phyloP scores from a whole-genome alignment of 2,797 vertebrate species.

The Malacoraja senta region DNA sequence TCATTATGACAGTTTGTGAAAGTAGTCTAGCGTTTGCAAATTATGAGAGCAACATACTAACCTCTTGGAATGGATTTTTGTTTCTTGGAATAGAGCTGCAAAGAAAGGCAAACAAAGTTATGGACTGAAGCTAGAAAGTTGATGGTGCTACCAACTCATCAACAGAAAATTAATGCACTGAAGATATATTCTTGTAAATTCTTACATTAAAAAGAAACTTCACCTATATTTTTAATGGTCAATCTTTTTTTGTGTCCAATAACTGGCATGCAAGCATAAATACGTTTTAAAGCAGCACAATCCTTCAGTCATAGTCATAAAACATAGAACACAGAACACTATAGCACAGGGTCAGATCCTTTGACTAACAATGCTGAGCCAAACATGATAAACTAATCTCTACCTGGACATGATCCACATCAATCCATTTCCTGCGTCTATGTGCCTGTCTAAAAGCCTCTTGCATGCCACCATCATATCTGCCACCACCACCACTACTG shows the following conservation, averaged over 20 bases:
- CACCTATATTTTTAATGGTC: background rate
- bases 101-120: conserved; percentile 45
- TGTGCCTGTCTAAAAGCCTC: too few species aligned
- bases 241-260: background rate
- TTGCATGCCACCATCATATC: too few species aligned
- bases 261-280: background rate
- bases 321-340: too few species aligned
- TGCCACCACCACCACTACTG: too few species aligned
- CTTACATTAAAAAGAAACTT: background rate
- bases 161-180: background rate
- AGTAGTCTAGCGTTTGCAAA: background rate
- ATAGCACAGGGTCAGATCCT: too few species aligned
- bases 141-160: background rate
- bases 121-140: background rate
- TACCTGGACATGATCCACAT: too few species aligned
- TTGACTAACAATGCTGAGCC: too few species aligned
- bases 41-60: conserved; percentile 50
- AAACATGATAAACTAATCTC: too few species aligned
- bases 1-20: conserved; percentile 15
- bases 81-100: conserved; percentile 89
- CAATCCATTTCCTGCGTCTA: too few species aligned
- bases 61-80: conserved; percentile 98
- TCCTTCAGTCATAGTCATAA: too few species aligned
- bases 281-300: background rate
- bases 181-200: background rate